Base-by-base conservation (phyloP, 30 jellyfish, hydroid and myxozoan species). In the Aurelia aurita region DNA sequence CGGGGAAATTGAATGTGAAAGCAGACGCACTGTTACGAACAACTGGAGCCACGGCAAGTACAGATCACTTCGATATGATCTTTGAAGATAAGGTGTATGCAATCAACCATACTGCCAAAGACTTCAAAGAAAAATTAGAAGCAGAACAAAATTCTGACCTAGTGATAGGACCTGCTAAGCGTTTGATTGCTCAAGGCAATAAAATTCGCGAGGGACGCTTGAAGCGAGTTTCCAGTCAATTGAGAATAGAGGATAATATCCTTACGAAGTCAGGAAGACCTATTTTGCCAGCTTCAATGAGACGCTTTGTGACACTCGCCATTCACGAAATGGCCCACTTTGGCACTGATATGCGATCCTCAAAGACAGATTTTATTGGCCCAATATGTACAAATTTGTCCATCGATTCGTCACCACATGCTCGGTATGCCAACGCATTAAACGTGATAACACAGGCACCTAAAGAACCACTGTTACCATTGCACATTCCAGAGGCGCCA, bases 241-340 rank as follows among this genome's bases (percentile, higher is more conserved):
- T 6, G 15, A 45, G 87, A 44, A 35, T 75, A 31, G 76, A 75
- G 28, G 73, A 75, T 75, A 43, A 75, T 47, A 34, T 75, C 34
- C 59, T 75, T 29, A 55, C 87, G 14, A 75, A 75, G 58, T 75
- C 87, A 22, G 87, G 76, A 58, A 21, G 87, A 55, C 87, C 76
- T 60, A 35, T 75, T 29, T 58, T 75, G 61, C 87, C 87, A 18
- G 87, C 87, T 26, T 75, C 87, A 60, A 44, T 75, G 87, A 55
- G 87, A 26, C 73, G 43, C 43, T 31, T 75, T 31, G 87, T 58
- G 55, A 46, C 57, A 25, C 54, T 39, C 57, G 57, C 54, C 22
- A 65, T 65, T 29, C 78, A 65, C 35, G 57, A 69, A 25, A 32
- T 32, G 19, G 26, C 80, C 57, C 80, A 69, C 26, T 28, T 69